Evolutionary conservation across 2,797 vertebrate genomes (phyloP), one percentile per base, ranked within the genome.

Genomic region (Alcedo atthis): DNA sequence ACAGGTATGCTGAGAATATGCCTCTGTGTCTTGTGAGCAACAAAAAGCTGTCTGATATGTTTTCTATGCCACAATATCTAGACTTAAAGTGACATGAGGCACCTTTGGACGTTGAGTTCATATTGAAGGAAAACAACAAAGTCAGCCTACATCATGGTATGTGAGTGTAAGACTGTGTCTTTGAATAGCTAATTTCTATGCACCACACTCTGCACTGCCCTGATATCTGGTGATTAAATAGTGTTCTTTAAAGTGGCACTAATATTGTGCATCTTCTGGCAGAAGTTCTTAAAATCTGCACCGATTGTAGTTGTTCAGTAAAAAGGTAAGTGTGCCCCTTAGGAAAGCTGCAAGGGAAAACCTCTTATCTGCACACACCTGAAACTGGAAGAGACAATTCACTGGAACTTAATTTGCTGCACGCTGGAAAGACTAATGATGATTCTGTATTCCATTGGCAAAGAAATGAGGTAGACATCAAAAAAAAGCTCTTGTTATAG

Each of bases 211-310:
- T 96, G 95, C 66, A 26, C n/a, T 89, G 73, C 28, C 79, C 86
- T 81, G 93, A 92, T 93, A 96, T 9, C 84, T 78, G 35, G 62
- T 96, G 95, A 96, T 94, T 95, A 95, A 96, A 95, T 82, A 89
- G 79, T 8, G 3, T 93, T 90, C 83, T 89, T 95, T 71, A 87
- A 95, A 92, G 91, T 95, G 90, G 81, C 62, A 40, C 90, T 89
- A 93, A 94, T 83, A 87, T 55, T 94, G 94, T 70, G 76, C 84
- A 89, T 93, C 96, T 94, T 87, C 86, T 95, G 94, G 88, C 93
- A 93, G 76, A 92, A 93, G 90, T 96, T 96, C 86, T 94, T 94
- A 89, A 87, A 90, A 95, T 92, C 82, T 85, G 81, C 69, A 54
- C 51, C 0, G 11, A 73, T 33, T 80, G 83, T 92, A 66, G 91